These are phyloP conservation scores for Nasonovia ribisnigri DNA, from an alignment of 2,888 invertebrate species.

Conservation along the genomic window DNA sequence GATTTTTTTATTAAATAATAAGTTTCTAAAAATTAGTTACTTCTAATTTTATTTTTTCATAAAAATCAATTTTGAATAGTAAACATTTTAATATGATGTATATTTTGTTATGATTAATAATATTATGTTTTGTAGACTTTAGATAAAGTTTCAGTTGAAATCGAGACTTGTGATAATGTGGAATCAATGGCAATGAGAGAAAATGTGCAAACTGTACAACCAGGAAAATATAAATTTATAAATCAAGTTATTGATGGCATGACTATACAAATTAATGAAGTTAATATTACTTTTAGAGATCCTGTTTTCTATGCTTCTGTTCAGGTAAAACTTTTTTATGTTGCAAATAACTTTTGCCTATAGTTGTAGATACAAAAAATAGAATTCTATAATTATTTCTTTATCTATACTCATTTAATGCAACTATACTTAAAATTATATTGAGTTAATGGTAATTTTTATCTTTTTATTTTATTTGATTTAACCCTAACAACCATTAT, in stretches of 20 bases:
- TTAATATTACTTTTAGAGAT: constrained; percentile 93
- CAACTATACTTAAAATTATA: not conserved
- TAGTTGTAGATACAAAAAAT: not conserved
- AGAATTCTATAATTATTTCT: not conserved
- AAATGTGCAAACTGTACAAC: constrained; percentile 74
- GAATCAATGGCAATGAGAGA: constrained; percentile 76
- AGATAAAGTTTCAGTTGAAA: constrained; percentile 92
- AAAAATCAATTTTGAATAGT: not conserved
- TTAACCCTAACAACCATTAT: too few species aligned
- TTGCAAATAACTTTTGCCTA: not conserved
- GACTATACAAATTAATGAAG: constrained; percentile 94
- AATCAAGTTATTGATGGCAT: constrained; percentile 98
- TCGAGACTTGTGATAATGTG: constrained; percentile 92
- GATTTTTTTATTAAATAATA: not conserved
- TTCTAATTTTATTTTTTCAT: not conserved
- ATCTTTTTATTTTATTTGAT: not conserved
- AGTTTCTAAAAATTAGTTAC: not conserved
- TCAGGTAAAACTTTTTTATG: constrained; percentile 77
- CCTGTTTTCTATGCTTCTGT: constrained; percentile 95
- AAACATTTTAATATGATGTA: not conserved
- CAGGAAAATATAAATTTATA: constrained; percentile 86
- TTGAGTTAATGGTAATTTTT: not conserved
- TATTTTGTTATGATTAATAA: not conserved
- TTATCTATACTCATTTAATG: not conserved
- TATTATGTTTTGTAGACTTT: constrained; percentile 77